These are phyloP conservation scores for Syngnathus floridae DNA, from an alignment of 2,113 vertebrate species.

Conservation along the genomic window DNA sequence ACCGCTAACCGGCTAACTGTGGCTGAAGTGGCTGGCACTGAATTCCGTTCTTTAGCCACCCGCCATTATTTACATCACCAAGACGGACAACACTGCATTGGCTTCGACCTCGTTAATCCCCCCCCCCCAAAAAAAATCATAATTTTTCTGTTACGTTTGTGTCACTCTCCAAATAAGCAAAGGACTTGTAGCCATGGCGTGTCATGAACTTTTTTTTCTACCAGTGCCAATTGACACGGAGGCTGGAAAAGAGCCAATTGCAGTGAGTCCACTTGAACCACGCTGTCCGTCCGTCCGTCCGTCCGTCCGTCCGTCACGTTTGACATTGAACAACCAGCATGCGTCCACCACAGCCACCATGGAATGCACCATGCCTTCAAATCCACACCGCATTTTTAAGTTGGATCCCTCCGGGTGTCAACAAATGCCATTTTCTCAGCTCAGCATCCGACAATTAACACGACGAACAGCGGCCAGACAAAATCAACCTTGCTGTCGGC, in stretches of 20 bases:
- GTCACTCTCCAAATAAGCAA: too few relatives aligned
- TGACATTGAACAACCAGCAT: slow-evolving; percentile 28
- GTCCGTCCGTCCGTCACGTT: slow-evolving; percentile 3
- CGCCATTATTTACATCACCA: not conserved
- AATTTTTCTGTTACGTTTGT: too few relatives aligned
- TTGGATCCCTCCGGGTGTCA: not conserved
- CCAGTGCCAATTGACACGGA: too few relatives aligned
- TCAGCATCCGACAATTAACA: too few relatives aligned
- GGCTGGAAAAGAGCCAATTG: not conserved
- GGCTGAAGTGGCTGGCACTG: slow-evolving; percentile 52
- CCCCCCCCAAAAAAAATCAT: too few relatives aligned
- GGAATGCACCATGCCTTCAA: slow-evolving; percentile 34
- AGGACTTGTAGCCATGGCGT: too few relatives aligned
- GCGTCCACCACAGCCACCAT: slow-evolving; percentile 39
- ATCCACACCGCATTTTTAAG: slow-evolving; percentile 13
- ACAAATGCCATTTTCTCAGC: too few relatives aligned
- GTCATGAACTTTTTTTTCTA: too few relatives aligned
- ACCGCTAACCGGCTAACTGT: slow-evolving; percentile 1
- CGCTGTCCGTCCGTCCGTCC: slow-evolving; percentile 5
- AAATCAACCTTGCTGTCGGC: not conserved
- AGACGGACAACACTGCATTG: not conserved
- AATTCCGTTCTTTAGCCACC: not conserved
- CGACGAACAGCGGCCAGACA: too few relatives aligned
- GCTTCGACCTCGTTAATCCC: too few relatives aligned
- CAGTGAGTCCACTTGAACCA: slow-evolving; percentile 52